Evolutionary conservation across 2,888 invertebrate genomes (phyloP).

Genomic region (Anagyrus pseudococci): DNA sequence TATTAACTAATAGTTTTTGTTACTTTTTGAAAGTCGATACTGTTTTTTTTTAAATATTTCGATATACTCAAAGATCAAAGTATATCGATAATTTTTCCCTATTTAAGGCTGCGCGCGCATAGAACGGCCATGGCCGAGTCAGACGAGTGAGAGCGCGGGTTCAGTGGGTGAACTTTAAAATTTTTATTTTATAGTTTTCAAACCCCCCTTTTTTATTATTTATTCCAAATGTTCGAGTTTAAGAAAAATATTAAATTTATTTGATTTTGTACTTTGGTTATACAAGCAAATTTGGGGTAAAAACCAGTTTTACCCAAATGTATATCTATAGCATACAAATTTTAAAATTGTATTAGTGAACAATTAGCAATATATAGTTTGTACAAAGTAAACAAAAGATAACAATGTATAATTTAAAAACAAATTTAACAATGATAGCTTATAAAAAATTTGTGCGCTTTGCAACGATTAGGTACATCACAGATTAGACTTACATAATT

Average conservation of each 20-base stretch:
- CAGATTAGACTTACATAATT: slow-evolving; percentile 17
- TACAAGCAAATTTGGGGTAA: background rate
- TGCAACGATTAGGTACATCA: slow-evolving; percentile 11
- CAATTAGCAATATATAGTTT: background rate
- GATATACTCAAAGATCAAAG: no score
- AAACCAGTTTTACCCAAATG: background rate
- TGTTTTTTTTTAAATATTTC: no score
- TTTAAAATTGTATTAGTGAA: background rate
- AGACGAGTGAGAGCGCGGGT: no score
- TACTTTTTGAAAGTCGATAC: no score
- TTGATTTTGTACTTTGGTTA: background rate
- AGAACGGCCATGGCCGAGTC: no score
- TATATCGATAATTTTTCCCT: no score
- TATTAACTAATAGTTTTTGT: no score
- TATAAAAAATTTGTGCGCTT: background rate
- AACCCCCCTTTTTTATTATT: no score
- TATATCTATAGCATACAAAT: background rate
- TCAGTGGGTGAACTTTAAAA: no score
- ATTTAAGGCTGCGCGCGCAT: no score
- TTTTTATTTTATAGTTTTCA: no score
- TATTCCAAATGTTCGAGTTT: no score
- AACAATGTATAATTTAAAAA: background rate
- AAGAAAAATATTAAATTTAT: background rate
- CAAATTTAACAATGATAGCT: background rate
- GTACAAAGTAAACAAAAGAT: background rate